Base-by-base conservation (phyloP, 2,797 vertebrate species). In the Pampus argenteus region DNA sequence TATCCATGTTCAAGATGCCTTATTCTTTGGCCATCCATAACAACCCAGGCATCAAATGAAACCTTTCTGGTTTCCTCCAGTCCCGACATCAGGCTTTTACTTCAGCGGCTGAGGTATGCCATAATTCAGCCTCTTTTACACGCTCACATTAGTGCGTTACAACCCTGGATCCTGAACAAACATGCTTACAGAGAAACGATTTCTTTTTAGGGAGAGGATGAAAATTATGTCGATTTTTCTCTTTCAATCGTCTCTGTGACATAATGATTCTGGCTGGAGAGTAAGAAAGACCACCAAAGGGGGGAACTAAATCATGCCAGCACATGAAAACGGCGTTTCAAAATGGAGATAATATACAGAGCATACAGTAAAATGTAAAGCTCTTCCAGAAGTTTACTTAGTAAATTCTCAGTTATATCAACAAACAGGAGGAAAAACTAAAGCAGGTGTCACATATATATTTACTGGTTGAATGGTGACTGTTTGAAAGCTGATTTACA, bases 11-110 rank as follows among this genome's bases (percentile, higher is more conserved):
- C 73, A 57, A 74, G 68, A 76, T 56, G 83, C 83, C 79, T 88
- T 85, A 60, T 85, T 90, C 84, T 78, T 59, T 48, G 68, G 89
- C 88, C 88, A 91, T 90, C 79, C 77, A 90, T 86, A 93, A 91
- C 89, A 91, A 85, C 76, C 78, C 72, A 63, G 56, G 71, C 74
- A 86, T 70, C 71, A 84, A 90, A 89, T 82, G 74, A 89, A 90
- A 89, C 77, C 73, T 54, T 71, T 84, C 83, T 84, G 84, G 91
- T 88, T 90, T 91, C 78, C 88, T 78, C 59, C 49, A 76, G 71
- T 67, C 79, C 81, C 61, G 31, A 77, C 83, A 83, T 87, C 42
- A 34, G 70, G 67, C 73, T 81, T 86, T 81, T 57, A 72, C 78
- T 84, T 54, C 62, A 79, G 72, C 29, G 28, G 74, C 71, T 86